phyloP scores from a whole-genome alignment of 2,888 invertebrate species.

The Tetanocera ferruginea region DNA sequence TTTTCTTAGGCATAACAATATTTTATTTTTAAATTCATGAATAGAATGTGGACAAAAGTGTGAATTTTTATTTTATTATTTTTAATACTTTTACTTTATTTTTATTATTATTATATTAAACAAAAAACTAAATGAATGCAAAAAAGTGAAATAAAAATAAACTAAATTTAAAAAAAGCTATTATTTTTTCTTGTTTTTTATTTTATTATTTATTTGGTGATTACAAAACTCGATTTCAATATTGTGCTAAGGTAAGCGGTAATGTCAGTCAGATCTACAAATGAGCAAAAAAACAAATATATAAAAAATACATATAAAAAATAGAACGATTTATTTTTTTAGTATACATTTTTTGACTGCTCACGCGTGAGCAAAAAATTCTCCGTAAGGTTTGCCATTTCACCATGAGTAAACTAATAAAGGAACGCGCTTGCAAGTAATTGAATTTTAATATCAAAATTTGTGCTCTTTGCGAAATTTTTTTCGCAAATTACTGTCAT shows the following conservation, averaged over 20 bases:
- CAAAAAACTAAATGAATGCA: constrained; percentile 19
- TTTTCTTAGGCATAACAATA: background rate
- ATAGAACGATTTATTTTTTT: too few species aligned
- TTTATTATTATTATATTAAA: constrained; percentile 18
- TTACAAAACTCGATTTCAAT: background rate
- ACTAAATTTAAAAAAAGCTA: constrained; percentile 12
- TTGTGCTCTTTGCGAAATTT: too few species aligned
- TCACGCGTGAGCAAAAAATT: too few species aligned
- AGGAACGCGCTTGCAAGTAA: too few species aligned
- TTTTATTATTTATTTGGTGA: background rate
- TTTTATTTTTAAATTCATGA: background rate
- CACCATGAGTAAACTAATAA: too few species aligned
- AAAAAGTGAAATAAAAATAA: constrained; percentile 23
- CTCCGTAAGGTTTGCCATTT: too few species aligned
- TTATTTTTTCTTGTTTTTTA: constrained; percentile 1
- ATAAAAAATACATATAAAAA: too few species aligned
- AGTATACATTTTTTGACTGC: too few species aligned
- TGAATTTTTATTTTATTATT: background rate
- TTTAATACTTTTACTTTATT: constrained; percentile 14
- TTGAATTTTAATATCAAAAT: too few species aligned
- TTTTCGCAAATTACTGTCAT: too few species aligned
- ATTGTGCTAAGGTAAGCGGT: background rate
- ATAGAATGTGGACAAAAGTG: background rate
- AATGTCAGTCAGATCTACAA: too few species aligned
- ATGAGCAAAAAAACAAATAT: too few species aligned